Evolutionary conservation across 2,113 vertebrate genomes (phyloP).

Genomic region (Mystacornis crossleyi): DNA sequence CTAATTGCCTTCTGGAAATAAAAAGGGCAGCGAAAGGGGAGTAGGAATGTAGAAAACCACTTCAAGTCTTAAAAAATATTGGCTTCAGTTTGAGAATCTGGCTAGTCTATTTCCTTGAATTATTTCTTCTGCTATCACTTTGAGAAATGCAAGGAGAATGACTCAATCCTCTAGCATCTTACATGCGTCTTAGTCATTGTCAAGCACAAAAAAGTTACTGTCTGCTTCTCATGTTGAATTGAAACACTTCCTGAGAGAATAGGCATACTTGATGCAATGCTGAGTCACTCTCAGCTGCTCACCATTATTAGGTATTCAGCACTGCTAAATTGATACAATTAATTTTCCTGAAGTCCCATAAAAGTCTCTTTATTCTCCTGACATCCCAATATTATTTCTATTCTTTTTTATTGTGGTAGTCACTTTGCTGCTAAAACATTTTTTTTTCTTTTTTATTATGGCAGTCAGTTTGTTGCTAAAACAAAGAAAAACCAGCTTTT

Average conservation of each 20-base stretch:
- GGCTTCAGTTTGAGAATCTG: neutral
- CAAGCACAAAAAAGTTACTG: slow-evolving; percentile 60
- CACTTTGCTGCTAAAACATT: slow-evolving; percentile 7
- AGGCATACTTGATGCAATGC: slow-evolving; percentile 46
- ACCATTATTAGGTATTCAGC: slow-evolving; percentile 64
- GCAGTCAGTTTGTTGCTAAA: slow-evolving; percentile 6
- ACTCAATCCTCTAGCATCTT: slow-evolving; percentile 58
- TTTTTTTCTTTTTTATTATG: slow-evolving; percentile 9
- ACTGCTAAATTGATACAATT: slow-evolving; percentile 65
- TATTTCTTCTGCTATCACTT: slow-evolving; percentile 16
- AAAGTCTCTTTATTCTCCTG: slow-evolving; percentile 42
- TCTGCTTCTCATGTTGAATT: slow-evolving; percentile 60
- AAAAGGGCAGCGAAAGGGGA: neutral
- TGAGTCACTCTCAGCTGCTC: slow-evolving; percentile 74
- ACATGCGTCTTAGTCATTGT: slow-evolving; percentile 63
- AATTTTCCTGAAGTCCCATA: slow-evolving; percentile 62
- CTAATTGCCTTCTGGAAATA: neutral
- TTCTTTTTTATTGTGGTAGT: slow-evolving; percentile 22
- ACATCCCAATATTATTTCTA: neutral
- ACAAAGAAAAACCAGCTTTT: slow-evolving; percentile 23
- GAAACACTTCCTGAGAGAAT: slow-evolving; percentile 61
- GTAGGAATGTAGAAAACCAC: neutral
- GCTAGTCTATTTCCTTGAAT: neutral
- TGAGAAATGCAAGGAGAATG: slow-evolving; percentile 57
- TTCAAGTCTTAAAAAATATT: neutral